A percentile compares a stretch with the other conserved stretches of the same genome.
These are phyloP conservation scores for Sycophila sp. DNA, from an alignment of 1,140 invertebrate species.

Conservation along the genomic window DNA sequence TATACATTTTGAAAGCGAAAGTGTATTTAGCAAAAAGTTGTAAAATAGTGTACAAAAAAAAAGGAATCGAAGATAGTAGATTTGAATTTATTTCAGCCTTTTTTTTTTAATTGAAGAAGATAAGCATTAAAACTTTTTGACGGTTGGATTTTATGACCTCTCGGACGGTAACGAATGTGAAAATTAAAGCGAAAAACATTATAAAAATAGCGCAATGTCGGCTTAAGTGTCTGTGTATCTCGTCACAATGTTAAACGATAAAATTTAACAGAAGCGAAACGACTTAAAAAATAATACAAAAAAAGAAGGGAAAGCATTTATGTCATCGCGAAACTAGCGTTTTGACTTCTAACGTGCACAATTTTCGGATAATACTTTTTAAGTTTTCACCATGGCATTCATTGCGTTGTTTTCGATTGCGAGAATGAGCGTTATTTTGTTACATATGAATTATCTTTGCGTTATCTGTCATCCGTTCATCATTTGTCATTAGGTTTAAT, in stretches of 20 bases:
- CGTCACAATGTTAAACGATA: neutral
- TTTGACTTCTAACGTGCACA: conserved; percentile 35
- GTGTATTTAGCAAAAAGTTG: neutral
- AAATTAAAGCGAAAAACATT: conserved; percentile 1
- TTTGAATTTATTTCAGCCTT: conserved; percentile 28
- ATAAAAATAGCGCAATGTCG: conserved; percentile 11
- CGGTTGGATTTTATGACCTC: conserved; percentile 17
- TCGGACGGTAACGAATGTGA: conserved; percentile 12
- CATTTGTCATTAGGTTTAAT: conserved; percentile 30
- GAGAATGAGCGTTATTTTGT: conserved; percentile 17
- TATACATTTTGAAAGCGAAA: no score
- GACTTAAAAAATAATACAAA: no score
- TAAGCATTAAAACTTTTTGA: neutral
- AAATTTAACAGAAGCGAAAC: conserved; percentile 16
- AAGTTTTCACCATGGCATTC: conserved; percentile 32
- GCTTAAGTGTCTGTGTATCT: conserved; percentile 29
- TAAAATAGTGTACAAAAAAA: conserved; percentile 38
- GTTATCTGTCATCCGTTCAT: conserved; percentile 16
- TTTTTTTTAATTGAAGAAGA: neutral
- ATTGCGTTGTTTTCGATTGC: conserved; percentile 12
- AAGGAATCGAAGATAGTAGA: no score
- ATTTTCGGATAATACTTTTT: conserved; percentile 27
- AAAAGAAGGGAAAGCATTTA: conserved; percentile 51
- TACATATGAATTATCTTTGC: conserved; percentile 15
- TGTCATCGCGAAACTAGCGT: conserved; percentile 34